Evolutionary conservation across 2,888 invertebrate species (phyloP), one percentile per base, ranked within the genome.

Genomic region (Zaprionus bogoriensis): DNA sequence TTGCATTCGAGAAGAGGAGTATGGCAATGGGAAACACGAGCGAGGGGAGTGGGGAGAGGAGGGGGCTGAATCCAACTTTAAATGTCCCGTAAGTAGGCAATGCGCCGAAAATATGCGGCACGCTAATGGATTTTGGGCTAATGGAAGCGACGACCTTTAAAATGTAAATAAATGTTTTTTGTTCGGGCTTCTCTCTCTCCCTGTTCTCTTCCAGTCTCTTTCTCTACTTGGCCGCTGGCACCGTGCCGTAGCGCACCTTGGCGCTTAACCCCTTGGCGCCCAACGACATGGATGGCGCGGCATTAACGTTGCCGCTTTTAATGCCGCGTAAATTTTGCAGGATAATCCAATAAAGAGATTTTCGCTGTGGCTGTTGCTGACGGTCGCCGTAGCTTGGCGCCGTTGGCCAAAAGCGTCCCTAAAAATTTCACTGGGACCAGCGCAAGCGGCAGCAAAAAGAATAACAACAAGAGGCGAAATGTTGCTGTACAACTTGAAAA

Each of bases 301-400:
- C 71, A 62, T 45, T 53, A 52, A 45, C 58, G 36, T 54, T 77
- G 72, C 72, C 74, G 71, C 78, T 82, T 82, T 82, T 82, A 85
- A 82, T 82, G 85, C 80, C 80, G 78, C 83, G 86, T 82, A 82
- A 82, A 82, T 82, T 85, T 80, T 83, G 82, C 80, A 80, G 83
- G 83, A 85, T 82, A 82, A 82, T 83, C 82, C 85, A 82, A 82
- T 82, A 85, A 85, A 85, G 86, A 80, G 86, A 82, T 82, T 85
- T 82, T 77, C 75, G 58, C 68, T 81, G 84, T 71, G 84, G 75
- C 67, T 22, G 78, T 76, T 63, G 64, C 64, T 70, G 74, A 36
- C 32, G 32, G 9, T 36, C 1, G 17, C 14, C 55, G 57, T n/a
- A n/a, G n/a, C n/a, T n/a, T n/a, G 62, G 25, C 67, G 74, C 44